Base-by-base conservation (phyloP, 1,140 invertebrate species). In the Bombus breviceps region DNA sequence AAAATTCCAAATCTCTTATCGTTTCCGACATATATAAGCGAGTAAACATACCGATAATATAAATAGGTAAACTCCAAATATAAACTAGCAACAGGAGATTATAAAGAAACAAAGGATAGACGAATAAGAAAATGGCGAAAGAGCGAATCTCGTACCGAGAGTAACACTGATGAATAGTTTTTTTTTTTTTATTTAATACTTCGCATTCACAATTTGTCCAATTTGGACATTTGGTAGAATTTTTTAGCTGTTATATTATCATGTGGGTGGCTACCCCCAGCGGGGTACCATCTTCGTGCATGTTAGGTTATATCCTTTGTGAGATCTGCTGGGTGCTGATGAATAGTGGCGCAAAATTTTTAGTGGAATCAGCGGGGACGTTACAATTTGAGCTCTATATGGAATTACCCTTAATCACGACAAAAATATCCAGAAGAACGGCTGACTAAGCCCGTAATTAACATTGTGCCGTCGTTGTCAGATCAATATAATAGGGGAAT, bases 401-500 rank as follows among this genome's bases (percentile, higher is more conserved):
- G 41, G n/a, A 15, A 47, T 37, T 37, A 80, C 2, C 8, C 3
- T 80, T 37, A 53, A 53, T 53, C 64, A 53, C 25, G 25, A 37
- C 22, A 34, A 34, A 57, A 81, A 81, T 81, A 47, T 53, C 13
- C 18, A 37, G 34, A 37, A 22, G 41, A 53, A 75, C 3, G 41
- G 9, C 39, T 10, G n/a, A 41, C 41, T 53, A 28, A n/a, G 22
- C 32, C n/a, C 0, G 34, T 76, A 76, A 76, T 76, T 75, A 83
- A 68, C 57, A 53, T 32, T 4, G 28, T 39, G n/a, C 12, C n/a
- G 8, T 37, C 13, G 25, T 10, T 15, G n/a, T 15, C 5, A 66
- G 41, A 82, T 82, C 72, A 28, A 75, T 82, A 74, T 82, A 74
- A 74, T 43, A n/a, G 37, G 9, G 6, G 41, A 83, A 83, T 75